Conservation (phyloP, 2,113 vertebrate species). For the Tiliqua scincoides region DNA sequence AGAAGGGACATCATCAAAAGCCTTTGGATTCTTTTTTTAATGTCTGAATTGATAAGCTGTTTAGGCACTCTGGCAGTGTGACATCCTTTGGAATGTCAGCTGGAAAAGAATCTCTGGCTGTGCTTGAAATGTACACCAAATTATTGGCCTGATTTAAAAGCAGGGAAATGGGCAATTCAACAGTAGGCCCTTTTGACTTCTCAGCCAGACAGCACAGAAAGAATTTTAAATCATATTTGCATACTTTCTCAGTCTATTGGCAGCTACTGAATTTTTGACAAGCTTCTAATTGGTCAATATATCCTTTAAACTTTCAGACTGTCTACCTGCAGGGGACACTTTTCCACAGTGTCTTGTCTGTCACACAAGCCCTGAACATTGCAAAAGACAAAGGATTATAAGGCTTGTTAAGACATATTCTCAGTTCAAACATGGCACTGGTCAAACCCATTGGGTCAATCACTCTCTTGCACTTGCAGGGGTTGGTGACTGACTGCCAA, state of each 20-base stretch:
- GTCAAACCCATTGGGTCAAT: background rate
- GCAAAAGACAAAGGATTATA: too few relatives aligned
- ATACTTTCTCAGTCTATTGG: constrained; percentile 12
- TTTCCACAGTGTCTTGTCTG: too few relatives aligned
- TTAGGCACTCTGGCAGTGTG: fast-evolving
- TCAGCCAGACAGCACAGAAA: background rate
- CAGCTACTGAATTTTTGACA: background rate
- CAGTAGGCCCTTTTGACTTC: background rate
- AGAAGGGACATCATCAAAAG: background rate
- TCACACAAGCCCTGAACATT: too few relatives aligned
- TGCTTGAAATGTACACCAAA: background rate
- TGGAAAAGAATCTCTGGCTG: background rate
- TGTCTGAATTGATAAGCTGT: background rate
- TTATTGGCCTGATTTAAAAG: background rate
- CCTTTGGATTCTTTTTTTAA: background rate
- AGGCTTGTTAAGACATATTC: background rate
- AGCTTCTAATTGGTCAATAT: background rate
- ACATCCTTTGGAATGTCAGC: background rate
- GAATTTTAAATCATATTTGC: background rate
- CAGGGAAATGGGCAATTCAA: background rate
- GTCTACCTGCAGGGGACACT: too few relatives aligned
- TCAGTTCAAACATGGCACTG: background rate
- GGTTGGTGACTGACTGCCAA: background rate
- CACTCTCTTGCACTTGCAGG: background rate
- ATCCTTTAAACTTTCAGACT: background rate